Conservation (phyloP, 2,113 vertebrate species). For the Macrotis lagotis region DNA sequence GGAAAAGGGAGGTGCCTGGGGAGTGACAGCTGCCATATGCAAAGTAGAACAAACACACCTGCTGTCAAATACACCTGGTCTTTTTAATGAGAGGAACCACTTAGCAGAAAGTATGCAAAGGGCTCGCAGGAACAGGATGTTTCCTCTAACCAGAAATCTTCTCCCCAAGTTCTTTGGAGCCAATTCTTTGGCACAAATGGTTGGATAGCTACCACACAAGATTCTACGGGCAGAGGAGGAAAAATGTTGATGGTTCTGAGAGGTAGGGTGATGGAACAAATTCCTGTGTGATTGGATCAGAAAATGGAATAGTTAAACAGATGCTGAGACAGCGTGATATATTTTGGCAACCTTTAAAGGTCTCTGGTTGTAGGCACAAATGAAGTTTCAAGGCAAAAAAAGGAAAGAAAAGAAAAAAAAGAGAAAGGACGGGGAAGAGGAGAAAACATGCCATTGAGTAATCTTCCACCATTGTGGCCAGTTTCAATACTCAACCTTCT, state of each 20-base stretch:
- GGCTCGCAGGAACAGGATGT: conserved; percentile 41
- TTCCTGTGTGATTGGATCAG: background rate
- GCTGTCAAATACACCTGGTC: conserved; percentile 76
- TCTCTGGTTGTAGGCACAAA: conserved; percentile 24
- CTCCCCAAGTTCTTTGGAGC: conserved; percentile 47
- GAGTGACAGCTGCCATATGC: conserved; percentile 66
- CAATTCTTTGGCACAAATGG: conserved; percentile 35
- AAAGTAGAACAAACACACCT: conserved; percentile 77
- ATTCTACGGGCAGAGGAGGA: conserved; percentile 39
- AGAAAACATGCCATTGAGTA: background rate
- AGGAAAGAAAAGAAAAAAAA: background rate
- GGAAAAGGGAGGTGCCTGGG: conserved; percentile 72
- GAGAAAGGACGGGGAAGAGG: background rate
- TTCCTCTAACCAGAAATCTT: conserved; percentile 46
- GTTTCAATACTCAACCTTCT: conserved; percentile 12
- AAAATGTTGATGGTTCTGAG: conserved; percentile 37
- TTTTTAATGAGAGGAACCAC: conserved; percentile 62
- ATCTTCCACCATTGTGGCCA: background rate
- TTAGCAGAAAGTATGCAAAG: conserved; percentile 61
- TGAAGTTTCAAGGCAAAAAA: background rate
- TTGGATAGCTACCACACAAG: conserved; percentile 30
- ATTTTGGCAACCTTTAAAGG: conserved; percentile 50
- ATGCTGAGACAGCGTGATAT: background rate
- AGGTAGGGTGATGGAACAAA: conserved; percentile 31
- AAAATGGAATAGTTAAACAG: conserved; percentile 42